phyloP scores from a whole-genome alignment of 1,140 invertebrate species.

The Odontomachus brunneus region DNA sequence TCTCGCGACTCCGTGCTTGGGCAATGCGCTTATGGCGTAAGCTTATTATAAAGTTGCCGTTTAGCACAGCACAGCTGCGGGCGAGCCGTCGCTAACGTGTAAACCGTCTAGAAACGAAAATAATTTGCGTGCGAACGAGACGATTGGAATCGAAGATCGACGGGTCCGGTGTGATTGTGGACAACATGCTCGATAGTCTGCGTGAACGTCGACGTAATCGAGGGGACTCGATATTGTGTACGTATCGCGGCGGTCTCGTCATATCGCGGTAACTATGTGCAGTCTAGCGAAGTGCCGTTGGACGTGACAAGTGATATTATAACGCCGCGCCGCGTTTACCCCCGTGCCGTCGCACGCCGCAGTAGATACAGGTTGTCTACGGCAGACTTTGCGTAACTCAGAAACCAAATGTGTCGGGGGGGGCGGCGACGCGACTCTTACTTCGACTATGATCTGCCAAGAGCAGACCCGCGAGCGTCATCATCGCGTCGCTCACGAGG shows the following conservation, averaged over 20 bases:
- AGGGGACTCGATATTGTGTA: too few species aligned
- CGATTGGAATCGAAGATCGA: neutral
- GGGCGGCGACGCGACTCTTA: conserved; percentile 57
- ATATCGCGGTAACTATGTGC: conserved; percentile 58
- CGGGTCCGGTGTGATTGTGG: neutral
- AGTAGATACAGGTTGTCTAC: conserved; percentile 71
- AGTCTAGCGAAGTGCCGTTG: conserved; percentile 72
- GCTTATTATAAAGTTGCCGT: conserved; percentile 12
- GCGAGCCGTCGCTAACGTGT: neutral
- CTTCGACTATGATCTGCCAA: conserved; percentile 64
- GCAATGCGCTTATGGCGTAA: conserved; percentile 14
- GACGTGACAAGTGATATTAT: conserved; percentile 79
- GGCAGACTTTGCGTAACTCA: conserved; percentile 77
- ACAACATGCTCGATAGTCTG: neutral
- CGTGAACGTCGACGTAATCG: neutral
- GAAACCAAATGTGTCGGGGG: conserved; percentile 74
- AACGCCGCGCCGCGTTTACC: conserved; percentile 67
- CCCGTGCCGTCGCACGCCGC: conserved; percentile 41
- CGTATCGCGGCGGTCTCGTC: conserved; percentile 7
- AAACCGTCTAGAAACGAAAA: neutral
- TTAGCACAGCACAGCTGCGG: neutral
- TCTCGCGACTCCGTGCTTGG: neutral
- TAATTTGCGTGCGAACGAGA: neutral
- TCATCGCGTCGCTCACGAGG: neutral
- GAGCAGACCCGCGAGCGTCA: conserved; percentile 55